These are phyloP conservation scores for Pipa parva DNA, from an alignment of 2,113 vertebrate genomes.

Conservation along the genomic window DNA sequence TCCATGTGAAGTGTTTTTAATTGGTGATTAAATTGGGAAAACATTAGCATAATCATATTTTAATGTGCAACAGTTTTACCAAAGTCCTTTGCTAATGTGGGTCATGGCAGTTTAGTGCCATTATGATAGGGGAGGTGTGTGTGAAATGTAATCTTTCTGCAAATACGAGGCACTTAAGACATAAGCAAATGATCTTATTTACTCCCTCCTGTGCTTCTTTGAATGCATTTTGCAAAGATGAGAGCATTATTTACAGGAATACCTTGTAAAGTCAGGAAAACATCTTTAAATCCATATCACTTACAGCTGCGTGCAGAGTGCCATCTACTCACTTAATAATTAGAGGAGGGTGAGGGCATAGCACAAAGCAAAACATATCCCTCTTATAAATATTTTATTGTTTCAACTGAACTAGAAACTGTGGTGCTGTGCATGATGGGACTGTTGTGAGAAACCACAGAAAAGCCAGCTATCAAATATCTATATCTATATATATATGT, in stretches of 20 bases:
- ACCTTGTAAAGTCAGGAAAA: constrained; percentile 15
- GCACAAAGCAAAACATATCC: too few relatives aligned
- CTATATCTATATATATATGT: too few relatives aligned
- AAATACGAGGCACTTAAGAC: constrained; percentile 41
- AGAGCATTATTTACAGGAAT: constrained; percentile 36
- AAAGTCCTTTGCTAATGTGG: constrained; percentile 24
- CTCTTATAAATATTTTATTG: too few relatives aligned
- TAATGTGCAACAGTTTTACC: constrained; percentile 21
- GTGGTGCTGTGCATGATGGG: too few relatives aligned
- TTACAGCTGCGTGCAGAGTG: constrained; percentile 12
- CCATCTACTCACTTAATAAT: constrained; percentile 27
- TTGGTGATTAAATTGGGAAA: constrained; percentile 14
- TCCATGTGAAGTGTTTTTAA: constrained; percentile 30
- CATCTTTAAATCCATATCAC: constrained; percentile 1
- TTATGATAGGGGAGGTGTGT: constrained; percentile 27
- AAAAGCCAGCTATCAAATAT: too few relatives aligned
- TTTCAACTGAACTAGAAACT: too few relatives aligned
- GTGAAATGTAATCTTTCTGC: constrained; percentile 29
- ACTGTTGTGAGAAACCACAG: too few relatives aligned
- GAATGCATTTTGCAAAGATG: constrained; percentile 22
- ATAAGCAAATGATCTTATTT: constrained; percentile 39
- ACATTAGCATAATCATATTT: constrained; percentile 35
- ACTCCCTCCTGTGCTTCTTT: constrained; percentile 25
- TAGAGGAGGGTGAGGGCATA: constrained; percentile 19
- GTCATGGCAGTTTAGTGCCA: constrained; percentile 19